A percentile compares a stretch with the other conserved stretches of the same genome.
These are phyloP conservation scores for Rhadina sibilatrix DNA, from an alignment of 2,113 vertebrate genomes.

Conservation along the genomic window DNA sequence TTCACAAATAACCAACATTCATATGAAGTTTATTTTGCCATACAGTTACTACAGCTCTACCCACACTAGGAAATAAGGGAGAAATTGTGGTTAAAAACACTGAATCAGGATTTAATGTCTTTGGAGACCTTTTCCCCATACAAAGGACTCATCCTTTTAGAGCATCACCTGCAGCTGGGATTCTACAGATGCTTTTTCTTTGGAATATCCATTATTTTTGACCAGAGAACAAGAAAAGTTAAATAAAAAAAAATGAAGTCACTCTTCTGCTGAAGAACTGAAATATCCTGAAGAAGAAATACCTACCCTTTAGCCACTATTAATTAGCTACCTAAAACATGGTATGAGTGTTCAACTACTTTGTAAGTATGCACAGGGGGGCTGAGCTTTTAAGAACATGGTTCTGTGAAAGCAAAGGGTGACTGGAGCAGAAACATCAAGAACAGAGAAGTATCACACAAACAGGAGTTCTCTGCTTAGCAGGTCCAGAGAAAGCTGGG, in stretches of 20 bases:
- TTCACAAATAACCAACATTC: background rate
- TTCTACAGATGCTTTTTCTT: too few species aligned
- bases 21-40: background rate
- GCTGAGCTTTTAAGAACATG: background rate
- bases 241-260: background rate
- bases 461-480: background rate
- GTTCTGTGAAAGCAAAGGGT: background rate
- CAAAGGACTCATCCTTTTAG: background rate
- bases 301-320: background rate
- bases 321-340: background rate
- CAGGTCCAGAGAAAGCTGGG: background rate
- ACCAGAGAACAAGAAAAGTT: background rate
- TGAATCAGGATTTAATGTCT: background rate
- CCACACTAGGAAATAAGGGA: background rate
- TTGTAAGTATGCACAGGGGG: background rate
- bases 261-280: background rate
- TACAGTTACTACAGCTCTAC: background rate
- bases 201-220: background rate
- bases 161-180: background rate
- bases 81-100: background rate
- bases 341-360: background rate
- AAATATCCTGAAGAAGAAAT: background rate
- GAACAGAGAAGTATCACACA: background rate
- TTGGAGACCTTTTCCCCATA: background rate
- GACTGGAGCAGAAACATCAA: background rate